Evolutionary conservation across 2,888 invertebrate genomes (phyloP), one percentile per base, ranked within the genome.

Genomic region (Troides oblongomaculatus): DNA sequence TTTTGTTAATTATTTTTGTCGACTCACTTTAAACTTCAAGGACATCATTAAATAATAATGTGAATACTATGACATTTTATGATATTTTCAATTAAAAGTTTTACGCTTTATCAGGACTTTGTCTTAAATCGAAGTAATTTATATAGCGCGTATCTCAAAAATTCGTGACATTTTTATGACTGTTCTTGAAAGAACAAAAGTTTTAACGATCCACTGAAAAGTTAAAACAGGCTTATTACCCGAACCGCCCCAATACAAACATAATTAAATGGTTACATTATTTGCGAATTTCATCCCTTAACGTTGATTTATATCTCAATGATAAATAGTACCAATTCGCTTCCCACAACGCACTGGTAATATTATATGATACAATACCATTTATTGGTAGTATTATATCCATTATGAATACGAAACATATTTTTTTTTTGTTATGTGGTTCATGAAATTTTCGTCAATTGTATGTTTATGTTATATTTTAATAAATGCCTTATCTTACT

Each of bases 201-300:
- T 84, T 84, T 83, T 83, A 81, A 83, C 80, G 80, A 82, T 79
- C 77, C 73, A 72, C 75, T 70, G 74, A 67, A 63, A 74, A 71
- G 73, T 72, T 71, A 58, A 70, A 70, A 66, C 58, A 66, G 72
- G 71, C 72, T 74, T 75, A 78, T 75, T 77, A 76, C 76, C 64
- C 75, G 77, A 69, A 67, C 73, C 43, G 57, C 43, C 62, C 64
- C 39, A 57, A 69, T 65, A 65, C 46, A 61, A 69, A 69, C 62
- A 67, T 23, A 64, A 56, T 43, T 69, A 53, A 53, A 53, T 8
- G n/a, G 53, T 53, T 53, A 53, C 53, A 53, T 53, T 53, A 53
- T 53, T 53, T 53, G n/a, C n/a, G 5, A 50, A 50, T 50, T 50
- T 50, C 50, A 43, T 43, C 43, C 43, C 2, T 43, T 43, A 8